Evolutionary conservation across 2,113 vertebrate species (phyloP).

Genomic region (Sander lucioperca): DNA sequence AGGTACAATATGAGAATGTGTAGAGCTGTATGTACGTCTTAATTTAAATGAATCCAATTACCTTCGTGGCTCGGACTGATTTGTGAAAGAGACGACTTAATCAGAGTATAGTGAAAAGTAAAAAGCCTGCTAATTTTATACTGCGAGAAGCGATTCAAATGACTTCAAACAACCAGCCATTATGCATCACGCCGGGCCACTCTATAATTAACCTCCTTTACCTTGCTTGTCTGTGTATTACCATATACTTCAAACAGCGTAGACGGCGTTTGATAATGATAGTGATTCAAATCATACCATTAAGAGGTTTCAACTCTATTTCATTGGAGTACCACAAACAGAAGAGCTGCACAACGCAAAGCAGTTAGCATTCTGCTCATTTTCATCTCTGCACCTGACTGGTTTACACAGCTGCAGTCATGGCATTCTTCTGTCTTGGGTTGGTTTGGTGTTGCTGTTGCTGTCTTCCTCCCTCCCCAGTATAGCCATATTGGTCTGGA

Average conservation of each 20-base stretch:
- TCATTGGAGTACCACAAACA: constrained; percentile 4
- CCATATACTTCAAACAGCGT: constrained; percentile 38
- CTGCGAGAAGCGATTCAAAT: constrained; percentile 43
- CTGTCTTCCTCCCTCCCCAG: constrained; percentile 68
- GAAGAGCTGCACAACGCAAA: constrained; percentile 13
- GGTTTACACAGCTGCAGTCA: constrained; percentile 91
- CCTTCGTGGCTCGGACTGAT: constrained; percentile 21
- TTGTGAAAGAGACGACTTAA: constrained; percentile 31
- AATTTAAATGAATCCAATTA: constrained; percentile 49
- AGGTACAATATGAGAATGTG: not conserved
- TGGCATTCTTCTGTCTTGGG: constrained; percentile 89
- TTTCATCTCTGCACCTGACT: constrained; percentile 29
- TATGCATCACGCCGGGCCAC: constrained; percentile 10
- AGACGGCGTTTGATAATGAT: constrained; percentile 40
- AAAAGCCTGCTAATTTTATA: constrained; percentile 36
- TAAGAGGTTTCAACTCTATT: constrained; percentile 26
- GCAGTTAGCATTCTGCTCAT: constrained; percentile 6
- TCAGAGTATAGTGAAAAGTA: constrained; percentile 34
- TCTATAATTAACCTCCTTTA: constrained; percentile 60
- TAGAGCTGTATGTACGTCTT: constrained; percentile 5
- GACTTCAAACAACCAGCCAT: constrained; percentile 55
- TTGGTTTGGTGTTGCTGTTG: constrained; percentile 79
- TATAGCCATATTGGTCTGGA: constrained; percentile 84
- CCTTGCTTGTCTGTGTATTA: constrained; percentile 46
- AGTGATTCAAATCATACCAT: constrained; percentile 30